Percentiles rank a stretch among this genome's conserved stretches.
phyloP scores from a whole-genome alignment of 2,113 vertebrate species.

The Damaliscus lunatus region DNA sequence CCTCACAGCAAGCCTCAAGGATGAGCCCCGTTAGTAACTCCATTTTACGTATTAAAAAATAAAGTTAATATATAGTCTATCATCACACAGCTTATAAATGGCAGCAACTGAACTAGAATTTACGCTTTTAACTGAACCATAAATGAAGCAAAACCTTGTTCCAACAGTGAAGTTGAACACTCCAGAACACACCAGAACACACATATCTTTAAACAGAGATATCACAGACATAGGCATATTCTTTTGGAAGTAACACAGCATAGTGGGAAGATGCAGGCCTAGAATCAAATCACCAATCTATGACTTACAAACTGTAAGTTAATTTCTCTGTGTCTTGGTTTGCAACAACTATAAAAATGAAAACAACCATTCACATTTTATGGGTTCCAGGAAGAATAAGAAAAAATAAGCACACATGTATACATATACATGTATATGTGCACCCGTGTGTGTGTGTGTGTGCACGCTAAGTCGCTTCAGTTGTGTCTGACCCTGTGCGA shows the following conservation, averaged over 20 bases:
- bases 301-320: neutral
- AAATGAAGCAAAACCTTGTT: constrained; percentile 13
- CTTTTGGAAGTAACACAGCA: neutral
- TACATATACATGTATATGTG: neutral
- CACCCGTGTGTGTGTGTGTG: neutral
- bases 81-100: neutral
- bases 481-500: neutral
- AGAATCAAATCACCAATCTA: neutral
- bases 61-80: neutral
- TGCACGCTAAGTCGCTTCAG: neutral
- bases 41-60: constrained; percentile 44
- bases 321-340: neutral
- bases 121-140: neutral
- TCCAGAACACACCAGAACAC: neutral
- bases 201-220: neutral
- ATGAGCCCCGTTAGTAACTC: neutral
- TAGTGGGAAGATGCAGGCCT: neutral
- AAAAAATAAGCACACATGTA: neutral
- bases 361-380: neutral
- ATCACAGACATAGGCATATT: neutral
- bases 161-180: neutral
- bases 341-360: constrained; percentile 31
- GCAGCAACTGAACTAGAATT: neutral
- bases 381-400: neutral
- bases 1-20: neutral